These are phyloP conservation scores for Sinosuthora webbiana DNA, from an alignment of 2,113 vertebrate species.

Conservation along the genomic window DNA sequence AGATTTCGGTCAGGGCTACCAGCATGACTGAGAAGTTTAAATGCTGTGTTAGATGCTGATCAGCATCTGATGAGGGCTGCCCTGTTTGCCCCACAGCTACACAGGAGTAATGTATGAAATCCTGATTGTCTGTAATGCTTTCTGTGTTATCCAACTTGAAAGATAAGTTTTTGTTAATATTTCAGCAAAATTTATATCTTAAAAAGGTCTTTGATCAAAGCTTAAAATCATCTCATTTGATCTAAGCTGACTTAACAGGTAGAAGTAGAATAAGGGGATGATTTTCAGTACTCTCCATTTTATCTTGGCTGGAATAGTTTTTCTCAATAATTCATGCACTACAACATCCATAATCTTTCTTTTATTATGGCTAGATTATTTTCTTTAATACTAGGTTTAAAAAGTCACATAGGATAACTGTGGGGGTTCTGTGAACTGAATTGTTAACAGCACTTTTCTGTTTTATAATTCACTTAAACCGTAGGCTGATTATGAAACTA, in stretches of 20 bases:
- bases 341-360: slow-evolving; percentile 1
- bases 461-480: not conserved
- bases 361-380: not conserved
- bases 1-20: not conserved
- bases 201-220: slow-evolving; percentile 30
- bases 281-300: not conserved
- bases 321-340: not conserved
- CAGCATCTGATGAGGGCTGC: not conserved
- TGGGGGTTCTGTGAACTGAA: not conserved
- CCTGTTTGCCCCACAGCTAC: not conserved
- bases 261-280: not conserved
- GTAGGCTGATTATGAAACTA: not conserved
- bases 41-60: not conserved
- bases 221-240: not conserved
- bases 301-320: not conserved
- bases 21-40: not conserved
- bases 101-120: not conserved
- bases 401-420: not conserved
- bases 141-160: not conserved
- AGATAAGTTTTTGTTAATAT: not conserved
- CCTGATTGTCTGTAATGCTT: not conserved
- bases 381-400: not conserved
- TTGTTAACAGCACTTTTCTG: not conserved
- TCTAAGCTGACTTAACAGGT: not conserved
- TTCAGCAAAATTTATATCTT: not conserved